Percentiles rank a stretch among this genome's conserved stretches.
phyloP scores from a whole-genome alignment of 2,888 invertebrate species.

The Mechanitis mazaeus region DNA sequence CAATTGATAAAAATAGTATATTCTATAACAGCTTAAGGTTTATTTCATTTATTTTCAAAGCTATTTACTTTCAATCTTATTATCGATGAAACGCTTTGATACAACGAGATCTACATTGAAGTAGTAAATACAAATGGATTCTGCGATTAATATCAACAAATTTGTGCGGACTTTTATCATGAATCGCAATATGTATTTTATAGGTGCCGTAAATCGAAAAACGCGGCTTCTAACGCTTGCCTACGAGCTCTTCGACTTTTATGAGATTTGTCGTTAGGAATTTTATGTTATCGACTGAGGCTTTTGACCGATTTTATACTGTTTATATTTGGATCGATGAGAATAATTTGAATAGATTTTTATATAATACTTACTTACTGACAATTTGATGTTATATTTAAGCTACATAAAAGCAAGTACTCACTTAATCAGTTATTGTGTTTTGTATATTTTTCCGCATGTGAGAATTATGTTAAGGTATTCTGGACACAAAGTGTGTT shows the following conservation, averaged over 20 bases:
- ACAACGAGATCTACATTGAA: conserved; percentile 8
- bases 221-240: conserved; percentile 72
- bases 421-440: conserved; percentile 1
- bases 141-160: conserved; percentile 58
- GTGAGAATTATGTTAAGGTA: not conserved
- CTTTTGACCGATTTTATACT: conserved; percentile 47
- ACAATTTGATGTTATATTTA: conserved; percentile 17
- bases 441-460: not conserved
- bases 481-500: not conserved
- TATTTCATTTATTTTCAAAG: not conserved
- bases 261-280: conserved; percentile 63
- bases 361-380: conserved; percentile 17
- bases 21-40: no score
- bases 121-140: conserved; percentile 46
- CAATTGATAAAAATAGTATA: no score
- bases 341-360: conserved; percentile 40
- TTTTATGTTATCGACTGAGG: conserved; percentile 53
- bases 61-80: not conserved
- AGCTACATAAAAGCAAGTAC: conserved; percentile 9
- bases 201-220: conserved; percentile 69
- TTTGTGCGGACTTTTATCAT: conserved; percentile 68
- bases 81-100: not conserved
- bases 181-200: conserved; percentile 75
- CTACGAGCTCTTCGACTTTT: conserved; percentile 67
- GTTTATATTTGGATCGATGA: conserved; percentile 48